Evolutionary conservation across 2,888 invertebrate species (phyloP), one percentile per base, ranked within the genome.

Genomic region (Lucinisca nassula): DNA sequence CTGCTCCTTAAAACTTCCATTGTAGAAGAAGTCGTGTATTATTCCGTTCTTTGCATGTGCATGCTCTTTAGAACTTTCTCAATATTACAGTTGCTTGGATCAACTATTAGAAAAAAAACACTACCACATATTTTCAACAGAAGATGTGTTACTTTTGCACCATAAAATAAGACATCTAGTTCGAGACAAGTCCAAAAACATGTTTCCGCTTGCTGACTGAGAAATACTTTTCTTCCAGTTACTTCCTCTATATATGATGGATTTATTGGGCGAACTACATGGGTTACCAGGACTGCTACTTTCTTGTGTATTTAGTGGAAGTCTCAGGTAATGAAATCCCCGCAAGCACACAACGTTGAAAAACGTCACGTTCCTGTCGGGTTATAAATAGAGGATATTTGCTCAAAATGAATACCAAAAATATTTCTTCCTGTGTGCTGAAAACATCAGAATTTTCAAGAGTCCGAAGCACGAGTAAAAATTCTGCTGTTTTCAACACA

Each of bases 261-360:
- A 92, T 55, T 27, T 92, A n/a, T 40, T 92, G 0, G 88, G 91
- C 0, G 84, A 92, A 21, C 76, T 83, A 35, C 86, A 85, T 30
- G 92, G 92, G 0, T 45, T 92, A 6, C 92, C 92, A 8, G 92
- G 92, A 8, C 81, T 92, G 8, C 78, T 92, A 30, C 67, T 92
- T 21, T 92, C 92, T 0, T 89, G 88, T 70, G 86, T 92, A 1
- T 92, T 92, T 73, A 90, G 90, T 77, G 92, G 92, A 37, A 92
- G 92, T 81, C 85, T 92, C 24, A 92, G 92, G 92, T 92, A 72
- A 74, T 40, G 40, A 40, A 40, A 40, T 40, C 40, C 40, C 40
- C 6, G 40, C 6, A 40, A 14, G 40, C 40, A 40, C 6, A 40
- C 40, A 40, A 40, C 6, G 14, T 40, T n/a, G n/a, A 40, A 6